Evolutionary conservation across 1,140 invertebrate genomes (phyloP), one percentile per base, ranked within the genome.

Genomic region (Drosophila tani): DNA sequence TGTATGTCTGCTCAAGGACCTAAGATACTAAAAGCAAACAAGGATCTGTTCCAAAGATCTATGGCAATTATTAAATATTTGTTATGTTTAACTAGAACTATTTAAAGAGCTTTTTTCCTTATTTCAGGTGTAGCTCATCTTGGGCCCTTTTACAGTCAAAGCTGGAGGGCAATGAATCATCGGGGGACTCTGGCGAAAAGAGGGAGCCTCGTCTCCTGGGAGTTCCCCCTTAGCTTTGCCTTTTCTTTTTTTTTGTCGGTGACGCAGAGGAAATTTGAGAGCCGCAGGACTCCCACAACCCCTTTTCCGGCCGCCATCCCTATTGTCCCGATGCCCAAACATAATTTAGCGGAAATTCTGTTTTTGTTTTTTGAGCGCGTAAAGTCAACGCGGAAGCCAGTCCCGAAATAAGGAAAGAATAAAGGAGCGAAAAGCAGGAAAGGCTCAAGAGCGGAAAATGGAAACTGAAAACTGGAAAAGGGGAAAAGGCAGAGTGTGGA

Each of bases 281-380:
- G 19, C 47, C 40, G 19, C 63, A 35, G 29, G 45, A 65, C 66
- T 35, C 38, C 12, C 12, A 35, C 19, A 67, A 46, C 8, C 53
- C 19, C 32, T 49, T 32, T 24, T 17, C 24, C 27, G 9, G n/a
- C 12, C 7, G 5, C 6, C 35, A 51, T 15, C 15, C 35, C 17
- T 17, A 9, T 56, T 6, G 6, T 27, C 53, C 19, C 11, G n/a
- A 29, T 35, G 32, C 32, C 9, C 14, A 55, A 45, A 49, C 21
- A 58, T 70, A 73, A 71, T 73, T 73, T 71, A 19, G 53, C 51
- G 53, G 38, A 59, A 73, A 69, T 58, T 50, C 21, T n/a, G 43
- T 38, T 58, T 32, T 15, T 68, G 50, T 35, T 49, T 40, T 19
- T 21, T 14, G 7, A 41, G 19, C 49, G 24, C 35, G 32, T 17